A percentile compares a stretch with the other conserved stretches of the same genome.
Evolutionary conservation across 2,113 vertebrate species (phyloP).

Genomic region (Neodon shergylaensis): DNA sequence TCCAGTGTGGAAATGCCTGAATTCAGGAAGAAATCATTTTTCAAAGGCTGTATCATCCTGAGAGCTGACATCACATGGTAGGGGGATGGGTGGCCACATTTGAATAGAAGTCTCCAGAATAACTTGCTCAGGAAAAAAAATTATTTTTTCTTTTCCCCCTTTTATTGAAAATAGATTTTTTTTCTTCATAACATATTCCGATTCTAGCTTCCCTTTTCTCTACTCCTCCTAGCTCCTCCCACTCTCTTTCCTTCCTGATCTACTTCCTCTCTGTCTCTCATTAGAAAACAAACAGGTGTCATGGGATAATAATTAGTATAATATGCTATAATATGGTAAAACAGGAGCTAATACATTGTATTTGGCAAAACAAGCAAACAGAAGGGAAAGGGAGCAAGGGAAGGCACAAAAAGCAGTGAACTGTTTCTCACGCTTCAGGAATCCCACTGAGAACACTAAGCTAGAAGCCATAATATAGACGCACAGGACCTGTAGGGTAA

Average conservation of each 20-base stretch:
- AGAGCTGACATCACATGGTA: not conserved
- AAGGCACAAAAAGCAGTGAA: not conserved
- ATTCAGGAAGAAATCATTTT: not conserved
- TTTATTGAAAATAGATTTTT: not conserved
- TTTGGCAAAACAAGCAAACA: not conserved
- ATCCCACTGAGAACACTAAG: not conserved
- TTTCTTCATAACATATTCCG: not conserved
- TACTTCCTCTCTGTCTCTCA: not conserved
- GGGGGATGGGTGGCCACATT: not conserved
- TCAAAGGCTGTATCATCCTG: not conserved
- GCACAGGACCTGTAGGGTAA: not conserved
- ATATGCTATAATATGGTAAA: not conserved
- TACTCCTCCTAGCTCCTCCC: not conserved
- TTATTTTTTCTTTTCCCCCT: fast-evolving
- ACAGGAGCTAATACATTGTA: not conserved
- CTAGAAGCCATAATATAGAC: not conserved
- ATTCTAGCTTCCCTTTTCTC: not conserved
- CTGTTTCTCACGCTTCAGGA: not conserved
- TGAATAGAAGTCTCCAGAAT: not conserved
- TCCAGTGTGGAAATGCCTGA: not conserved
- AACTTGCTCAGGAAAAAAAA: not conserved
- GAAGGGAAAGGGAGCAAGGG: not conserved
- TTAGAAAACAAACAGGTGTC: not conserved
- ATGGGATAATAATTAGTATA: not conserved
- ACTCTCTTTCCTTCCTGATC: not conserved